A percentile compares a stretch with the other conserved stretches of the same genome.
phyloP scores from a whole-genome alignment of 1,140 invertebrate genomes.

The Eriosoma lanigerum region DNA sequence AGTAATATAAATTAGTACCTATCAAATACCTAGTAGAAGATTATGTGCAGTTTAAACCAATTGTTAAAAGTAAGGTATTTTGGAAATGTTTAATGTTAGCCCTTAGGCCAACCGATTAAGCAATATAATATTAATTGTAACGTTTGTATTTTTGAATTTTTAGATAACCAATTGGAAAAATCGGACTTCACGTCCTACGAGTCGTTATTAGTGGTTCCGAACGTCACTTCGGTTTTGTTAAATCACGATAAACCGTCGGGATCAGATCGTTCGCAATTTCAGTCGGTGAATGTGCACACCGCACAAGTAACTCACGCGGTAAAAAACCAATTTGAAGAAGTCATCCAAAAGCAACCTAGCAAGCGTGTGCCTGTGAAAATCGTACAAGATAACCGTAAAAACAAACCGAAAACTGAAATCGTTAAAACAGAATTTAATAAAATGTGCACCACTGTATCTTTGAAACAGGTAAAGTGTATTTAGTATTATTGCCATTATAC shows the following conservation, averaged over 20 bases:
- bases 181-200: constrained; percentile 17
- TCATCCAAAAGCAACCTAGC: constrained; percentile 1
- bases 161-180: constrained; percentile 2
- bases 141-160: background rate
- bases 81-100: background rate
- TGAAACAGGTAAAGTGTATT: constrained; percentile 29
- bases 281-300: constrained; percentile 24
- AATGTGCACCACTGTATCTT: constrained; percentile 21
- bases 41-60: constrained; percentile 16
- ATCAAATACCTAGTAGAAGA: constrained; percentile 28
- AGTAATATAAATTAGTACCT: too few species aligned
- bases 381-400: constrained; percentile 39
- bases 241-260: constrained; percentile 9
- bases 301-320: background rate
- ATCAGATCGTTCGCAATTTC: constrained; percentile 20
- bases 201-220: background rate
- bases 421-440: background rate
- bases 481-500: too few species aligned
- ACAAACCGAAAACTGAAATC: background rate
- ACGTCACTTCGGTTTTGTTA: constrained; percentile 21
- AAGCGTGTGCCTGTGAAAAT: constrained; percentile 38
- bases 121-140: background rate
- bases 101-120: background rate
- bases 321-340: background rate
- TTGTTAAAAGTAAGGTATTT: background rate